phyloP scores from a whole-genome alignment of 2,113 vertebrate genomes.

The Gymnogyps californianus region DNA sequence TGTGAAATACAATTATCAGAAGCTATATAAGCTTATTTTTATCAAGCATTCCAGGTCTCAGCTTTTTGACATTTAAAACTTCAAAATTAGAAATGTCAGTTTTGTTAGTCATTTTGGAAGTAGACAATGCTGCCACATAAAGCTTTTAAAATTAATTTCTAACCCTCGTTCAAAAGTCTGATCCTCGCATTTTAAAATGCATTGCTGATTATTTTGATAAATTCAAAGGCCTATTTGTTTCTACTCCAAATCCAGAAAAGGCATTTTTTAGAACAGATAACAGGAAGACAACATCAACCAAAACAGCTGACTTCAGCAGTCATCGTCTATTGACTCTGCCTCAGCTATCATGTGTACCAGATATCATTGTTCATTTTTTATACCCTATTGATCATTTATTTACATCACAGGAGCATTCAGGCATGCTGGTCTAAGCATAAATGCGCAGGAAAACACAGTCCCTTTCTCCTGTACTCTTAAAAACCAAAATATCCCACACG shows the following conservation, averaged over 20 bases:
- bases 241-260: neutral
- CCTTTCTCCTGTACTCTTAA: neutral
- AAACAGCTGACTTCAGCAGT: neutral
- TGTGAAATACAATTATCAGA: neutral
- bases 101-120: neutral
- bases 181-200: neutral
- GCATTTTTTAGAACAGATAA: neutral
- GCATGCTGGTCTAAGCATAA: neutral
- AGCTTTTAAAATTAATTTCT: neutral
- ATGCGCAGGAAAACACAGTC: neutral
- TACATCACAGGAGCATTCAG: neutral
- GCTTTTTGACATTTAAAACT: neutral
- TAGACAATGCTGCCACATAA: neutral
- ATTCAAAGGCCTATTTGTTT: neutral
- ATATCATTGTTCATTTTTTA: neutral
- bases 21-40: neutral
- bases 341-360: neutral
- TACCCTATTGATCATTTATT: neutral
- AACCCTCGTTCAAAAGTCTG: neutral
- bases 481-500: fast-evolving
- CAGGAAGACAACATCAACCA: neutral
- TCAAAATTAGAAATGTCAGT: neutral
- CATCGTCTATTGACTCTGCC: neutral
- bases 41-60: neutral
- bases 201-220: neutral